Evolutionary conservation across 2,888 invertebrate genomes (phyloP).

Genomic region (Callyntrura guangdongensis): DNA sequence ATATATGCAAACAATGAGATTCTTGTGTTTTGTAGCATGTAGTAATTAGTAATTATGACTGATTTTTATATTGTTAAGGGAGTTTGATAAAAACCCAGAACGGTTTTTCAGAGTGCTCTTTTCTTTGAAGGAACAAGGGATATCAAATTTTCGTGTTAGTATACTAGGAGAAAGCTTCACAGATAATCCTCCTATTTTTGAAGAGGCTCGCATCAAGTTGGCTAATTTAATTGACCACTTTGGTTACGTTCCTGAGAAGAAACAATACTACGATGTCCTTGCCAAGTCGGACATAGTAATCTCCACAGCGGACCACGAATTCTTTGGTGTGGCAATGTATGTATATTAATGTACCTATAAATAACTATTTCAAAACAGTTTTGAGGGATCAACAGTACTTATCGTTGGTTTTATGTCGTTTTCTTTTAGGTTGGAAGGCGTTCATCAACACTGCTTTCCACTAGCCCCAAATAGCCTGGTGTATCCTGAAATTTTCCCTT

Average conservation of each 20-base stretch:
- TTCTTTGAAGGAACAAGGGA: slow-evolving; percentile 87
- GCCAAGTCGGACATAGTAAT: slow-evolving; percentile 89
- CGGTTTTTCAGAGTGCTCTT: slow-evolving; percentile 88
- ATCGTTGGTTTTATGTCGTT: slow-evolving; percentile 63
- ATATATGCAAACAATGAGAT: background rate
- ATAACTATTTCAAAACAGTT: background rate
- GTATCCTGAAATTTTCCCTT: slow-evolving; percentile 91
- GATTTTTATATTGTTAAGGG: slow-evolving; percentile 87
- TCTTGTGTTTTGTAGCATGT: background rate
- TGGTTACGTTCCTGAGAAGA: slow-evolving; percentile 88
- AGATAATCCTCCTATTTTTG: slow-evolving; percentile 89
- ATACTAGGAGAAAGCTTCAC: slow-evolving; percentile 89
- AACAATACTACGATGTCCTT: slow-evolving; percentile 88
- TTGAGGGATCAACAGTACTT: background rate
- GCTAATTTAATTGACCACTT: slow-evolving; percentile 88
- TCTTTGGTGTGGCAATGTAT: slow-evolving; percentile 92
- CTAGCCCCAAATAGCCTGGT: slow-evolving; percentile 90
- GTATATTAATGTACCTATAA: slow-evolving; percentile 83
- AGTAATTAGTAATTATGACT: background rate
- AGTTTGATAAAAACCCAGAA: slow-evolving; percentile 92
- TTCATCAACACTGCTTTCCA: slow-evolving; percentile 90
- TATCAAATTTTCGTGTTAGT: slow-evolving; percentile 88
- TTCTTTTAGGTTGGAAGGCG: slow-evolving; percentile 89
- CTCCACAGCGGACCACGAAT: slow-evolving; percentile 92
- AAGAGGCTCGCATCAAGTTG: slow-evolving; percentile 87